Evolutionary conservation across 2,797 vertebrate genomes (phyloP), one percentile per base, ranked within the genome.

Genomic region (Labeo calbasu): DNA sequence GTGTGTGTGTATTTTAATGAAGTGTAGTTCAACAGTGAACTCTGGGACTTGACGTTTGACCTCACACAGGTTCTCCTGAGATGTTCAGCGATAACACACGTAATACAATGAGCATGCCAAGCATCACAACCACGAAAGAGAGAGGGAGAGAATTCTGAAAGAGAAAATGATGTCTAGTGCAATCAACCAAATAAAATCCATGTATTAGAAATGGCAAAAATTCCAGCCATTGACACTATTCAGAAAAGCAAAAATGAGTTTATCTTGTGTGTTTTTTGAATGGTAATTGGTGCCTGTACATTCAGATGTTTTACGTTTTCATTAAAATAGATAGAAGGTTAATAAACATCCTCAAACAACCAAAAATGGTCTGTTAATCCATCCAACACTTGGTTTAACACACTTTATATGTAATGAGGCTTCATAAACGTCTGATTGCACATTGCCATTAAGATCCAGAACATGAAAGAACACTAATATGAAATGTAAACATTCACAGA

Each of bases 31-130:
- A 50, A 19, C 46, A 36, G 48, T 21, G 59, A 63, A 28, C 69
- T 50, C 69, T 51, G 59, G 77, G 50, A 69, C 50, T 19, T 81
- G 80, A 81, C 65, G 46, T 86, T 69, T 81, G 72, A 85, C 72
- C 80, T 79, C 36, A 55, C 23, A 53, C 69, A 82, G 82, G 69
- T 82, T 79, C 81, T 61, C 32, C 40, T 79, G 69, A 66, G 59
- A 43, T 21, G 28, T 83, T 43, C 40, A 36, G 19, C 0, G 28
- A 12, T 7, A 23, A 40, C 14, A 23, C 40, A n/a, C 7, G 14
- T 53, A 28, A 77, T 23, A 40, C 28, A 32, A 28, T 48, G 23
- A 79, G 40, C 51, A 14, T 25, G 40, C 32, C 80, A 68, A 61
- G 46, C 57, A 83, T 21, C 65, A 19, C 15, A 7, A 12, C 25